Conservation (phyloP, 2,888 invertebrate genomes). For the Mantis religiosa region DNA sequence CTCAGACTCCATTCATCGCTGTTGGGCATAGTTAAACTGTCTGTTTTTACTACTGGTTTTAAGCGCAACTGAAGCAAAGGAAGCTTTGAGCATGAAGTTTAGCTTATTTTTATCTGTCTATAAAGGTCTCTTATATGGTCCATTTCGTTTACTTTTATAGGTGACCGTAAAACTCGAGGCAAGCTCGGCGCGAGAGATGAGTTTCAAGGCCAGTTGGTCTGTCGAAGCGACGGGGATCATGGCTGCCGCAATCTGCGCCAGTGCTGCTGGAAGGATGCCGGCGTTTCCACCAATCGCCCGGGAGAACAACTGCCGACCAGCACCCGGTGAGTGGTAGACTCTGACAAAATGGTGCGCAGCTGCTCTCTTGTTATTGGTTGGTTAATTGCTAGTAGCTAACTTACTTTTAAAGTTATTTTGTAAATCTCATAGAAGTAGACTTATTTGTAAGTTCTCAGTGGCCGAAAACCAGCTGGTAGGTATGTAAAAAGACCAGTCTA, state of each 20-base stretch:
- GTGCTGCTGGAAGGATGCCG: not conserved
- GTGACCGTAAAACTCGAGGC: constrained; percentile 14
- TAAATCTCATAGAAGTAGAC: no score
- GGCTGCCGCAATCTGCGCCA: constrained; percentile 1
- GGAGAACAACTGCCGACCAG: not conserved
- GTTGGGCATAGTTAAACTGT: not conserved
- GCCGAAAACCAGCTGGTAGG: no score
- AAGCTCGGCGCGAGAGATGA: not conserved
- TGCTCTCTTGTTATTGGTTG: not conserved
- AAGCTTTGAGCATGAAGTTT: not conserved
- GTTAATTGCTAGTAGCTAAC: not conserved
- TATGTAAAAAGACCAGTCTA: no score
- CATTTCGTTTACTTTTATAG: constrained; percentile 23
- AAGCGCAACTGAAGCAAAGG: not conserved
- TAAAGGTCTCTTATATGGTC: constrained; percentile 20
- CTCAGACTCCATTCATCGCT: not conserved
- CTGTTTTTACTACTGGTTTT: not conserved
- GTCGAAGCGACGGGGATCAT: not conserved
- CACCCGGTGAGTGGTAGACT: not conserved
- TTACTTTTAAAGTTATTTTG: no score
- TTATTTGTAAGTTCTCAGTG: no score
- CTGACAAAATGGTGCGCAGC: not conserved
- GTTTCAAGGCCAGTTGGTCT: not conserved
- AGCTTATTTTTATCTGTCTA: constrained; percentile 22
- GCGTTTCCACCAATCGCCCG: constrained; percentile 5